Evolutionary conservation across 2,888 invertebrate genomes (phyloP).

Genomic region (Caradrina kadenii): DNA sequence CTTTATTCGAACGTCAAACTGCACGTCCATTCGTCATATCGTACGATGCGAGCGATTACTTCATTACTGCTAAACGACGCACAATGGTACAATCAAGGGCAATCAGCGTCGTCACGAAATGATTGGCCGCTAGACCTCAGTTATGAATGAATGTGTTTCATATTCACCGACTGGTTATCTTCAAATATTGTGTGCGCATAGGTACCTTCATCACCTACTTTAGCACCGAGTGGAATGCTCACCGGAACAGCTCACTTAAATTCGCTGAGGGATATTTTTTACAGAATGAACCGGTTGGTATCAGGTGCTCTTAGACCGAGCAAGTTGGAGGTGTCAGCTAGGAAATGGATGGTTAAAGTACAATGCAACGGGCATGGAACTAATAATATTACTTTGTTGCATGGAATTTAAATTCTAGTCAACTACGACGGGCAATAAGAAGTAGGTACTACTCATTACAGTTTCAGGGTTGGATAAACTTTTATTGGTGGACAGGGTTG

Average conservation of each 20-base stretch:
- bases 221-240: no score
- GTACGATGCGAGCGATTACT: constrained; percentile 66
- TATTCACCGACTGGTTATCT: constrained; percentile 22
- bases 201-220: no score
- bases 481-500: neutral
- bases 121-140: constrained; percentile 32
- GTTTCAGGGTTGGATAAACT: neutral
- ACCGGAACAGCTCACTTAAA: no score
- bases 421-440: neutral
- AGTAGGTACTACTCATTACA: neutral
- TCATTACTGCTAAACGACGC: constrained; percentile 69
- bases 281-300: neutral
- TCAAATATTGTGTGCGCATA: neutral
- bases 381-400: constrained; percentile 17
- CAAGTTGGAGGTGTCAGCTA: constrained; percentile 8
- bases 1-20: constrained; percentile 50
- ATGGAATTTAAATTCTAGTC: constrained; percentile 3
- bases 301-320: neutral
- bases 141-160: constrained; percentile 38
- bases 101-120: constrained; percentile 61
- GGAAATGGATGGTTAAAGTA: neutral
- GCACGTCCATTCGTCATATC: constrained; percentile 39
- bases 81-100: constrained; percentile 62
- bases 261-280: no score
- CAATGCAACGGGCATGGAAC: constrained; percentile 14